Percentiles rank a stretch among this genome's conserved stretches.
These are phyloP conservation scores for Condylostylus longicornis DNA, from an alignment of 1,140 invertebrate species.

Conservation along the genomic window DNA sequence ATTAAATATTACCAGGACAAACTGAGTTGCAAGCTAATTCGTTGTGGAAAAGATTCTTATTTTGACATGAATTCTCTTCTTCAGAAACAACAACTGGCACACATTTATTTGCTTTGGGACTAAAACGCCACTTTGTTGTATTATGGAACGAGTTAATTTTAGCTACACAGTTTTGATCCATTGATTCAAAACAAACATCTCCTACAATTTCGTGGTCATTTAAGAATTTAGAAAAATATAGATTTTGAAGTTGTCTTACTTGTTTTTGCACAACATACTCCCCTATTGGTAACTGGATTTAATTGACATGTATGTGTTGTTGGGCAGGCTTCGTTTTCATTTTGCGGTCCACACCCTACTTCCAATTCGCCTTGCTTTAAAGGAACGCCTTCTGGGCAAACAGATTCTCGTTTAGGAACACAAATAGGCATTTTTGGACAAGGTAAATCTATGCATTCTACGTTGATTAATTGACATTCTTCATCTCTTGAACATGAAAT, in stretches of 20 bases:
- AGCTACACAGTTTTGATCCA: slow-evolving; percentile 43
- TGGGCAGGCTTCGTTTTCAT: slow-evolving; percentile 50
- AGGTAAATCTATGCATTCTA: slow-evolving; percentile 37
- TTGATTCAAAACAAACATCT: slow-evolving; percentile 66
- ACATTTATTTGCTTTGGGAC: slow-evolving; percentile 57
- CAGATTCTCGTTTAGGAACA: slow-evolving; percentile 57
- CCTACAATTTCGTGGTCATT: slow-evolving; percentile 31
- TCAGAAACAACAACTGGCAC: slow-evolving; percentile 48
- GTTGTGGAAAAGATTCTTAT: slow-evolving; percentile 78
- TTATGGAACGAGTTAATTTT: slow-evolving; percentile 30
- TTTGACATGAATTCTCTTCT: slow-evolving; percentile 50
- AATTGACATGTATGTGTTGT: slow-evolving; percentile 71
- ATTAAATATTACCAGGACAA: slow-evolving; percentile 46
- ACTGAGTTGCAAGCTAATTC: slow-evolving; percentile 66
- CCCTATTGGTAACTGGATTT: slow-evolving; percentile 60
- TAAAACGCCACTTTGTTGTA: slow-evolving; percentile 59
- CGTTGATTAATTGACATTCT: slow-evolving; percentile 42
- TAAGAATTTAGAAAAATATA: slow-evolving; percentile 2
- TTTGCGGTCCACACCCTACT: slow-evolving; percentile 54
- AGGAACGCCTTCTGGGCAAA: slow-evolving; percentile 51
- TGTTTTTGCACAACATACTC: slow-evolving; percentile 72
- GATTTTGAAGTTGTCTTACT: slow-evolving; percentile 31
- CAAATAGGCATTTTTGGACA: slow-evolving; percentile 67
- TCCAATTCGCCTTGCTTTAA: slow-evolving; percentile 39
- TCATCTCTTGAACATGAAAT: slow-evolving; percentile 54